Percentiles rank a stretch among this genome's conserved stretches.
phyloP scores from a whole-genome alignment of 2,113 vertebrate species.

The Archocentrus centrarchus region DNA sequence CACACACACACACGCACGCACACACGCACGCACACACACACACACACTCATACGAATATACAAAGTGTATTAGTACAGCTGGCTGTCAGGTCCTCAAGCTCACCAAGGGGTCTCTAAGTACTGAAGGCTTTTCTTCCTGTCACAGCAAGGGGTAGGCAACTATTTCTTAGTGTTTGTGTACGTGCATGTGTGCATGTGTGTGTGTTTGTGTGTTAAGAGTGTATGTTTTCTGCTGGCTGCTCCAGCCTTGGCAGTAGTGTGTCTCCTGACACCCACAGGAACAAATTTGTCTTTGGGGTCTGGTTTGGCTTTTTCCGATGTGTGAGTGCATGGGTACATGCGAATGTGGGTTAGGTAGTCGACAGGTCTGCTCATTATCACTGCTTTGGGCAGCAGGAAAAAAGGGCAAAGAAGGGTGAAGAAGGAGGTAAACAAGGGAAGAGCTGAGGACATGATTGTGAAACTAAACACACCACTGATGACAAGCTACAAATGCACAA shows the following conservation, averaged over 20 bases:
- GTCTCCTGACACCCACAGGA: slow-evolving; percentile 66
- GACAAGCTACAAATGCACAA: background rate
- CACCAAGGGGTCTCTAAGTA: slow-evolving; percentile 62
- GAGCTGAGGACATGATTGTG: slow-evolving; percentile 15
- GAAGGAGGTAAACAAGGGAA: slow-evolving; percentile 31
- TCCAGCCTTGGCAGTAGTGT: slow-evolving; percentile 63
- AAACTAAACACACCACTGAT: slow-evolving; percentile 9
- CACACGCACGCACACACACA: background rate
- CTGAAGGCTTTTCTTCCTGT: slow-evolving; percentile 71
- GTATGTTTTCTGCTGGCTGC: slow-evolving; percentile 73
- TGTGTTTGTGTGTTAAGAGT: slow-evolving; percentile 15
- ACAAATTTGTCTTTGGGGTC: slow-evolving; percentile 78
- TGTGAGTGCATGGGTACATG: slow-evolving; percentile 36
- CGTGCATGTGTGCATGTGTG: slow-evolving; percentile 11
- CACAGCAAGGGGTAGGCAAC: slow-evolving; percentile 66
- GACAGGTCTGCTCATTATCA: slow-evolving; percentile 73
- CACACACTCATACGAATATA: slow-evolving; percentile 1
- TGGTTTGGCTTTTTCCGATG: slow-evolving; percentile 51
- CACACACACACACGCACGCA: background rate
- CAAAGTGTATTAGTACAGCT: slow-evolving; percentile 63
- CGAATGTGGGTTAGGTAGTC: slow-evolving; percentile 33
- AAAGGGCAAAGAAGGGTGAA: slow-evolving; percentile 18
- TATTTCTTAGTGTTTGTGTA: slow-evolving; percentile 29
- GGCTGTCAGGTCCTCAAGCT: slow-evolving; percentile 65
- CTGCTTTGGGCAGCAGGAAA: slow-evolving; percentile 29